Percentiles rank a stretch among this genome's conserved stretches.
phyloP scores from a whole-genome alignment of 2,113 vertebrate species.

The Xiphophorus hellerii region DNA sequence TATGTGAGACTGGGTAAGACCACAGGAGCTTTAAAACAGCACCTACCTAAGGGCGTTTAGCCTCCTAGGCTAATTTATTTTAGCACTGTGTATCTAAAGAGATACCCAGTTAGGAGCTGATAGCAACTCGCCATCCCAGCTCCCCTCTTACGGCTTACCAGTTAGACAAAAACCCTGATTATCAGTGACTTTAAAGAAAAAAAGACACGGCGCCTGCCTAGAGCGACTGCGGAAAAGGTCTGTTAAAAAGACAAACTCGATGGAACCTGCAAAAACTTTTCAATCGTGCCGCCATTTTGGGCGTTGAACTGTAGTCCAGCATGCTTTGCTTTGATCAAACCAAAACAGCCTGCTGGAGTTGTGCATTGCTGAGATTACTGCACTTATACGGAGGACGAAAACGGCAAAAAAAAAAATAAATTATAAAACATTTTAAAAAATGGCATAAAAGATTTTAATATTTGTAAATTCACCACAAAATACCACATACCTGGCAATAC shows the following conservation, averaged over 20 bases:
- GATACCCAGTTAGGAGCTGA: conserved; percentile 40
- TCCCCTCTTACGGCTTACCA: not conserved
- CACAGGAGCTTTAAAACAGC: conserved; percentile 23
- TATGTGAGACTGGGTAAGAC: conserved; percentile 43
- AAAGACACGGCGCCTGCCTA: not conserved
- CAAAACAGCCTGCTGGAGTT: conserved; percentile 42
- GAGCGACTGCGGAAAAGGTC: not conserved
- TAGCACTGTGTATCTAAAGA: conserved; percentile 39
- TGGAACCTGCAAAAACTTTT: conserved; percentile 82
- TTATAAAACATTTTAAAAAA: not conserved
- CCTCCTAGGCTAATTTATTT: conserved; percentile 41
- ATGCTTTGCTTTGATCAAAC: conserved; percentile 66
- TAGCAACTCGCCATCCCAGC: conserved; percentile 37
- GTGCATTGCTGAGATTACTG: not conserved
- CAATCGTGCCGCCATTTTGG: conserved; percentile 93
- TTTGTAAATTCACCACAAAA: no score
- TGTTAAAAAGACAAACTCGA: conserved; percentile 61
- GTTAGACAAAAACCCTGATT: not conserved
- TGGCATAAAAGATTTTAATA: no score
- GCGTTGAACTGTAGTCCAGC: conserved; percentile 84
- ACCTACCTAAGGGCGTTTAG: conserved; percentile 45
- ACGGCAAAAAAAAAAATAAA: not conserved
- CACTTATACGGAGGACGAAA: not conserved
- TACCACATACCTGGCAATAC: no score
- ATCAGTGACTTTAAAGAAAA: not conserved